These are phyloP conservation scores for Picus viridis DNA, from an alignment of 2,797 vertebrate genomes.

Conservation along the genomic window DNA sequence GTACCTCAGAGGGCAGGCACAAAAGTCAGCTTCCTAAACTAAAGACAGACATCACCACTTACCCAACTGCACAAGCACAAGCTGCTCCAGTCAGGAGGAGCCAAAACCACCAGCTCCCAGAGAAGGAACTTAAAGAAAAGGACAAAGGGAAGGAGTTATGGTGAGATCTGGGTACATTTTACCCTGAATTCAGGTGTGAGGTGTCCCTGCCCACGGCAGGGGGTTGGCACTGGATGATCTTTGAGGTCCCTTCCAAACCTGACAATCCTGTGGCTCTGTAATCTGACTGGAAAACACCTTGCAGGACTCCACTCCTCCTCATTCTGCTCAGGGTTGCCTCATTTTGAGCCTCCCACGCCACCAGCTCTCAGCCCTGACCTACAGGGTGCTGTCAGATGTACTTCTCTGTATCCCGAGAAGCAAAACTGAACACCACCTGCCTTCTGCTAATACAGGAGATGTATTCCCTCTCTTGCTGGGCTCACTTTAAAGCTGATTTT, in stretches of 20 bases:
- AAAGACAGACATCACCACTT: conserved; percentile 49
- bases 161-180: neutral
- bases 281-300: neutral
- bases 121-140: conserved; percentile 77
- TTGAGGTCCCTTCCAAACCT: too few species aligned
- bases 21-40: neutral
- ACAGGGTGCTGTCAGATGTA: neutral
- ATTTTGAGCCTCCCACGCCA: neutral
- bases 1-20: neutral
- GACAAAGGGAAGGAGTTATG: neutral
- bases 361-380: neutral
- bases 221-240: too few species aligned
- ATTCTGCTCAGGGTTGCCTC: neutral
- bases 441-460: neutral
- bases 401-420: neutral
- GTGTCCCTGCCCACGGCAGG: too few species aligned
- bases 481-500: neutral
- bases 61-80: conserved; percentile 90
- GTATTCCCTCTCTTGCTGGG: neutral
- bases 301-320: neutral
- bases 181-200: neutral
- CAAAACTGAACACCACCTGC: neutral
- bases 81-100: conserved; percentile 85
- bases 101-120: conserved; percentile 85
- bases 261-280: too few species aligned